Base-by-base conservation (phyloP, 2,113 vertebrate species). In the Calyptomena viridis region DNA sequence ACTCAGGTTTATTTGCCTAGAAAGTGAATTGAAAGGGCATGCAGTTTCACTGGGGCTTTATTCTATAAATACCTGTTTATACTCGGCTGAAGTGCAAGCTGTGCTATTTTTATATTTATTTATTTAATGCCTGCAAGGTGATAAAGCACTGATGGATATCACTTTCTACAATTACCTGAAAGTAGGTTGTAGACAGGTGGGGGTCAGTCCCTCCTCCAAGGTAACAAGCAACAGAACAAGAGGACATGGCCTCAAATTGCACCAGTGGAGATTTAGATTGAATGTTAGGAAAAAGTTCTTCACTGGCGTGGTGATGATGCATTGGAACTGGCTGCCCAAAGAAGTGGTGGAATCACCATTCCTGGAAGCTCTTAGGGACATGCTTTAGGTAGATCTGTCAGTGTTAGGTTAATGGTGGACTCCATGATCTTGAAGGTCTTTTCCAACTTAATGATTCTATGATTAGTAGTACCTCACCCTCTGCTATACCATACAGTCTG, bases 11-110 rank as follows among this genome's bases (percentile, higher is more conserved):
- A 72, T 95, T 95, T 95, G 76, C 55, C 69, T 87, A 76, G 78
- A 64, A 96, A 93, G 89, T 75, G 58, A 69, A 92, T 92, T 92
- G 95, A 89, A 96, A 96, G 88, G 88, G 80, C 76, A 53, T 50
- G 31, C 49, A 52, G 77, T 92, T 96, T 96, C 93, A 82, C 58
- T 90, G 89, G 92, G 89, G 27, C 55, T 95, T 56, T 60, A 31
- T 87, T 89, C 92, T 87, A 46, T 82, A 94, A 95, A 94, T 93
- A 73, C 46, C 80, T 94, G 56, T 64, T 94, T 88, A 76, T 93
- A 67, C 49, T 60, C 63, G 35, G 58, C 64, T 83, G 77, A 86
- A 95, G 66, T 82, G 78, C 46, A 80, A 76, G 67, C 66, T 62
- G 59, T 50, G 72, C 78, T 68, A 53, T 78, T 93, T 93, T 71